Conservation (phyloP, 2,888 invertebrate species). For the Phengaris arion region DNA sequence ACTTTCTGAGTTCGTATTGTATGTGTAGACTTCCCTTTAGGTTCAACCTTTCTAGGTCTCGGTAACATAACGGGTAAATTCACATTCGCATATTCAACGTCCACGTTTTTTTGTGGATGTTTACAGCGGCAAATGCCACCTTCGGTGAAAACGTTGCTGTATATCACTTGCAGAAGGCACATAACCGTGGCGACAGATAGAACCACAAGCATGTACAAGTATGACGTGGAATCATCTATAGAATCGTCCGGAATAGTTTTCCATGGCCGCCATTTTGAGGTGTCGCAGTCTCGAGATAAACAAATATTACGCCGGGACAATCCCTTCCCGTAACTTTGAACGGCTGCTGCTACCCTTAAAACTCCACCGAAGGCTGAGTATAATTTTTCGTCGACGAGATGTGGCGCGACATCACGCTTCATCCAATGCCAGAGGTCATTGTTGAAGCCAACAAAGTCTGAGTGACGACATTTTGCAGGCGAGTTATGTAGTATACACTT, state of each 20-base stretch:
- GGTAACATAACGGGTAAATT: constrained; percentile 53
- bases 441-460: constrained; percentile 66
- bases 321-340: constrained; percentile 66
- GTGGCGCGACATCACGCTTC: constrained; percentile 67
- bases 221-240: constrained; percentile 59
- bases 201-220: constrained; percentile 53
- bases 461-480: constrained; percentile 59
- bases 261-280: constrained; percentile 59
- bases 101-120: constrained; percentile 35
- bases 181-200: constrained; percentile 51
- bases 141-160: constrained; percentile 55
- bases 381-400: constrained; percentile 61
- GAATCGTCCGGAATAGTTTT: constrained; percentile 49
- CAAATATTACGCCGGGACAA: constrained; percentile 60
- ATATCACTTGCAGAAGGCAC: constrained; percentile 58
- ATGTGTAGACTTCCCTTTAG: constrained; percentile 49
- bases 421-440: constrained; percentile 72
- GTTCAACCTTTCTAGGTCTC: constrained; percentile 40
- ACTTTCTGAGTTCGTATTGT: constrained; percentile 57
- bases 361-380: constrained; percentile 68
- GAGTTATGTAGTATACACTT: constrained; percentile 63
- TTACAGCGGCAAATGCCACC: constrained; percentile 50
- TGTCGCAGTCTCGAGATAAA: constrained; percentile 44
- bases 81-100: constrained; percentile 49
- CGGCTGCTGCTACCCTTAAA: constrained; percentile 66